Evolutionary conservation across 2,888 invertebrate genomes (phyloP), one percentile per base, ranked within the genome.

Genomic region (Pheosia gnoma): DNA sequence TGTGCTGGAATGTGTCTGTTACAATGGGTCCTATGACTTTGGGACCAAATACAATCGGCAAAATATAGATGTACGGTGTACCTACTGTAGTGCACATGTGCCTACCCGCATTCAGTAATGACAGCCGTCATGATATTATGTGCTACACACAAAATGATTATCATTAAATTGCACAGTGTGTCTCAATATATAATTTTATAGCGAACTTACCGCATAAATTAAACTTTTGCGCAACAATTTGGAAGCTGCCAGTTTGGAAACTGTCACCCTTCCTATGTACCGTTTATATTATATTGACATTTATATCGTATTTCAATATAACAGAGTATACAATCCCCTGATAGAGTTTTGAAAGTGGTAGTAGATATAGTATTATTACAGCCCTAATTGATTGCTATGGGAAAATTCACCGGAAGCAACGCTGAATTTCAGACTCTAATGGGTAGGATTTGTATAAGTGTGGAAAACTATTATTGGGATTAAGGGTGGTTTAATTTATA

Each of bases 201-300:
- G 70, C 68, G 74, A 87, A 87, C 82, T 86, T 85, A 74, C 79
- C 79, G 86, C 85, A 86, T 87, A 87, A 87, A 87, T 87, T 87
- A 78, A 86, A 86, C 86, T 86, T 85, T 80, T 72, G 79, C 77
- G 67, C 74, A 87, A 86, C 86, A 86, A 86, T 86, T 86, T 82
- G 78, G 71, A 80, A 83, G 82, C 85, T 84, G 63, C 75, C 79
- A 82, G 82, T 81, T 85, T 81, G 73, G 77, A 80, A 80, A 79
- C 84, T 86, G 86, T 87, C 86, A 86, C 80, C 84, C 84, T 79
- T 81, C 80, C 75, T 80, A 75, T 80, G 69, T 69, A 61, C 74
- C 74, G 77, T 74, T 71, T 58, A 74, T 74, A 75, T 67, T 74
- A 70, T 75, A 74, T 75, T 71, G 75, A 78, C 13, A 13, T 55